These are phyloP conservation scores for Ahaetulla prasina DNA, from an alignment of 2,113 vertebrate genomes.

Conservation along the genomic window DNA sequence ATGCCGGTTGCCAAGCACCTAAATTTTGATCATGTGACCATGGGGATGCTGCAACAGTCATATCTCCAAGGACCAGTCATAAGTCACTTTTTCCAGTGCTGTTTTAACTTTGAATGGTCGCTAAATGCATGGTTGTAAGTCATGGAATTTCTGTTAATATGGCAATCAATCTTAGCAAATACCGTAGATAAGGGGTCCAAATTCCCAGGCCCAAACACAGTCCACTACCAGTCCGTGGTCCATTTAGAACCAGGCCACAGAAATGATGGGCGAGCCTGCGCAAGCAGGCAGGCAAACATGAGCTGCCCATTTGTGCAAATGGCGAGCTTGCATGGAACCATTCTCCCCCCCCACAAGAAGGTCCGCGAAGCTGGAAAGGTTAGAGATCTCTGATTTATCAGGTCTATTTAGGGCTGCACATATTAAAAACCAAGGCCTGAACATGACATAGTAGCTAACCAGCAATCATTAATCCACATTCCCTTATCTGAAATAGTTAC, in stretches of 20 bases:
- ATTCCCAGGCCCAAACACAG: not conserved
- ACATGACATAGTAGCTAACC: not conserved
- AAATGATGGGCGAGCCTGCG: not conserved
- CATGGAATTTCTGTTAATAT: not conserved
- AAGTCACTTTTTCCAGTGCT: not conserved
- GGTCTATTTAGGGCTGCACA: not conserved
- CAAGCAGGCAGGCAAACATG: not conserved
- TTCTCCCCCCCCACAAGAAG: not conserved
- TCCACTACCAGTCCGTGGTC: not conserved
- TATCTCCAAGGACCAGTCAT: not conserved
- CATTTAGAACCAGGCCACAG: not conserved
- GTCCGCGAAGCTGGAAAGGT: not conserved
- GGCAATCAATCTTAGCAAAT: not conserved
- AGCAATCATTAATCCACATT: not conserved
- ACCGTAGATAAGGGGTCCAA: not conserved
- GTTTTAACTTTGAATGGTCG: not conserved
- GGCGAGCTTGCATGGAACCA: not conserved
- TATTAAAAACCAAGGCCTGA: not conserved
- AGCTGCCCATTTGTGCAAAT: not conserved
- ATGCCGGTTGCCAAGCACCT: too few species aligned
- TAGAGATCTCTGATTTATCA: not conserved
- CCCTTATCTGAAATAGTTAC: not conserved
- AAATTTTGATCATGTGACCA: too few species aligned
- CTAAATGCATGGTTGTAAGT: not conserved
- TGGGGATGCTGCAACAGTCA: not conserved